Conservation (phyloP, 2,113 vertebrate genomes). For the Haemorhous mexicanus region DNA sequence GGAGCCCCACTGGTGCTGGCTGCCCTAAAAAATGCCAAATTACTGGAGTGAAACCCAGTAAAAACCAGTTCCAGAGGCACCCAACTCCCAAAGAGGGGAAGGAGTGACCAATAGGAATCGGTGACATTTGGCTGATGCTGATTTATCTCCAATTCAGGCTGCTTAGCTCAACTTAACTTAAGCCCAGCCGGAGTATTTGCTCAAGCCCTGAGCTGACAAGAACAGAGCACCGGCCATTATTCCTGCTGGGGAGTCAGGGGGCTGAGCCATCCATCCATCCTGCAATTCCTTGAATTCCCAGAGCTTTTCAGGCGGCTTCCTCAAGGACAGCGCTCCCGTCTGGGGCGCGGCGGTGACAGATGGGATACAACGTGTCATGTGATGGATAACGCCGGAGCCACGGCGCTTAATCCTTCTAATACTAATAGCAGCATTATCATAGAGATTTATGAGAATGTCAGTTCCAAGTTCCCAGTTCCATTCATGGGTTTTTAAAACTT, state of each 20-base stretch:
- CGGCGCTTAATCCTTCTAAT: slow-evolving; percentile 85
- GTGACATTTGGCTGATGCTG: neutral
- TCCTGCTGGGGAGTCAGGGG: slow-evolving; percentile 69
- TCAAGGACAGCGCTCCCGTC: slow-evolving; percentile 77
- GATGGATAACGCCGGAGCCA: slow-evolving; percentile 82
- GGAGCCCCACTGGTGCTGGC: neutral
- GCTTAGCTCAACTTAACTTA: slow-evolving; percentile 59
- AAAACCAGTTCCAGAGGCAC: neutral
- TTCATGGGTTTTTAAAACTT: slow-evolving; percentile 84
- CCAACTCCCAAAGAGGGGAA: neutral
- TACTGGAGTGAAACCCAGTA: neutral
- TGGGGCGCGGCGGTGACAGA: slow-evolving; percentile 75
- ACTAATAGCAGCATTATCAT: slow-evolving; percentile 85
- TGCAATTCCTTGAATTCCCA: slow-evolving; percentile 77
- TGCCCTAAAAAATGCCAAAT: slow-evolving; percentile 18
- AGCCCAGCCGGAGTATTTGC: slow-evolving; percentile 45
- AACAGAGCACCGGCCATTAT: slow-evolving; percentile 70
- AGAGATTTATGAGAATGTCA: slow-evolving; percentile 94
- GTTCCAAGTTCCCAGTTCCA: slow-evolving; percentile 82
- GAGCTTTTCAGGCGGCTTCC: slow-evolving; percentile 72
- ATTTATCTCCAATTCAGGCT: slow-evolving; percentile 50
- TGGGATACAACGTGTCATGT: slow-evolving; percentile 79
- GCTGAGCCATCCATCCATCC: slow-evolving; percentile 76
- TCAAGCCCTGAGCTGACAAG: slow-evolving; percentile 76
- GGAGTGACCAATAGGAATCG: slow-evolving; percentile 38